A percentile compares a stretch with the other conserved stretches of the same genome.
phyloP scores from a whole-genome alignment of 2,888 invertebrate genomes.

The Drosophila anomalata region DNA sequence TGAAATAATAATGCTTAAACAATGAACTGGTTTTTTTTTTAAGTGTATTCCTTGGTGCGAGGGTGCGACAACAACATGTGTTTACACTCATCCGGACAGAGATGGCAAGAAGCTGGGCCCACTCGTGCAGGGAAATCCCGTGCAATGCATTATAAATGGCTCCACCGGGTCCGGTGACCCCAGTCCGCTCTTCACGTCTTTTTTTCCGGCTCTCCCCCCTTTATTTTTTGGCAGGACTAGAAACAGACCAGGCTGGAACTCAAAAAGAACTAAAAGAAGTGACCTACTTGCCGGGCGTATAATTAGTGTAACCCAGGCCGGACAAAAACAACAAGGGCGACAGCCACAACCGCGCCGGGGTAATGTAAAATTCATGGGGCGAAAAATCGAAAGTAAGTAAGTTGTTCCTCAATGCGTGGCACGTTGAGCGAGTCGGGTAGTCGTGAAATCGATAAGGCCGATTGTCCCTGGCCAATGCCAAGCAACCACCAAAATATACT shows the following conservation, averaged over 20 bases:
- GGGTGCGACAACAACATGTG: slow-evolving; percentile 64
- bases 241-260: slow-evolving; percentile 21
- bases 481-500: slow-evolving; percentile 65
- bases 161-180: slow-evolving; percentile 24
- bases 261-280: slow-evolving; percentile 33
- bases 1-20: too few species aligned
- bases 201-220: not conserved
- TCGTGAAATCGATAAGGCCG: slow-evolving; percentile 65
- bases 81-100: slow-evolving; percentile 49
- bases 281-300: slow-evolving; percentile 65
- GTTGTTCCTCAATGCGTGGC: slow-evolving; percentile 49
- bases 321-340: slow-evolving; percentile 9
- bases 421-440: slow-evolving; percentile 54
- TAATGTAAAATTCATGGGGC: slow-evolving; percentile 56
- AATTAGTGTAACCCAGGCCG: slow-evolving; percentile 59
- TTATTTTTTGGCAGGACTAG: slow-evolving; percentile 21
- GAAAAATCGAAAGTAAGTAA: slow-evolving; percentile 72
- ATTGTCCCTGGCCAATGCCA: slow-evolving; percentile 70
- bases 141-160: slow-evolving; percentile 71
- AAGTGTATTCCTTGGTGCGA: slow-evolving; percentile 20
- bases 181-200: slow-evolving; percentile 25
- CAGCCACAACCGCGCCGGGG: not conserved
- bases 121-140: slow-evolving; percentile 60
- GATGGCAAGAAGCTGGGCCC: slow-evolving; percentile 55
- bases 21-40: not conserved